Base-by-base conservation (phyloP, 2,113 vertebrate species). In the Nothoprocta perdicaria region DNA sequence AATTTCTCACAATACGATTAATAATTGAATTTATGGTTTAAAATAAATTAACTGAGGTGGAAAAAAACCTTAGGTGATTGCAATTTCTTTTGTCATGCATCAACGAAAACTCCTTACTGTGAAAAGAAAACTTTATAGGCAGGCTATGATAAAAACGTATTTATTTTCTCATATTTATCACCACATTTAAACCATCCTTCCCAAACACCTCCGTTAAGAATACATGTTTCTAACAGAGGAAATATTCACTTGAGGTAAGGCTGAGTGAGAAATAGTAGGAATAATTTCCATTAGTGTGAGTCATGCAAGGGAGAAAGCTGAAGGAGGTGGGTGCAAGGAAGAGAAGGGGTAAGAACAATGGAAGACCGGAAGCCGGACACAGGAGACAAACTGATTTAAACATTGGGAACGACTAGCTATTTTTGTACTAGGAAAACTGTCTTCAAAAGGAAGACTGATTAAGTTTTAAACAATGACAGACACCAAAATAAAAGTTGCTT, bases 341-440 rank as follows among this genome's bases (percentile, higher is more conserved):
- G 67, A 67, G 65, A 93, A 94, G 60, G 75, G 80, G 77, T 65
- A 86, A 93, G 86, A 97, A 96, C 94, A 97, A 98, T 96, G 84
- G 79, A 92, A 95, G 68, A 62, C 78, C 91, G 92, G 94, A 97
- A 98, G 94, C 88, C 97, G 86, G 95, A 95, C 33, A 13, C 88
- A 92, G 94, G 94, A 97, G 91, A 96, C 62, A 90, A 94, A 73
- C 26, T 22, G 15, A 85, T 94, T 89, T 95, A 85, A 94, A 78
- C 75, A 80, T 73, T 73, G 94, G 43, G 52, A 90, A 73, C 50
- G 14, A 23, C 61, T 85, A 53, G 19, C 52, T 97, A 95, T 95
- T 97, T 97, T 95, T 92, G 69, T 66, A 88, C 22, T 66, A 96
- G 91, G 80, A 96, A 96, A 95, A 68, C 17, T 85, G 41, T 92